These are phyloP conservation scores for Eidolon helvum DNA, from an alignment of 2,113 vertebrate genomes.

Conservation along the genomic window DNA sequence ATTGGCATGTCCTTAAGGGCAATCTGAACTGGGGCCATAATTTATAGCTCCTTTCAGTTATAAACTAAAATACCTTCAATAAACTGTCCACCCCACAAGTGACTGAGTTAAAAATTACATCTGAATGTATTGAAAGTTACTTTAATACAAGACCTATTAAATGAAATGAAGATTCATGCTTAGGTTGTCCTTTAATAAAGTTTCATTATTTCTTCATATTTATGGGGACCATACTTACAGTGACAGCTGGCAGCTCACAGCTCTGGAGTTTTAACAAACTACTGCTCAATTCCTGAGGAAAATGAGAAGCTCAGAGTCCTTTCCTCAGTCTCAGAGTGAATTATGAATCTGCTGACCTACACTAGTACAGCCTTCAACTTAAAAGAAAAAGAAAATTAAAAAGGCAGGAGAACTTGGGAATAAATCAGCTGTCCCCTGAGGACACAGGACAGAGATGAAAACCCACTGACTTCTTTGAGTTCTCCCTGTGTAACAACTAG, in stretches of 20 bases:
- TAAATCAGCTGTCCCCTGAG: constrained; percentile 63
- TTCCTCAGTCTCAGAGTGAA: constrained; percentile 31
- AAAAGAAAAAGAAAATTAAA: not conserved
- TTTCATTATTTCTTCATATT: constrained; percentile 53
- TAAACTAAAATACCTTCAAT: not conserved
- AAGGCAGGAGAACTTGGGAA: constrained; percentile 58
- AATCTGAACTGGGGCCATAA: not conserved
- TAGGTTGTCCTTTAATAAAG: constrained; percentile 40
- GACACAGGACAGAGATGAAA: constrained; percentile 60
- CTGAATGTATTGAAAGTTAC: constrained; percentile 21
- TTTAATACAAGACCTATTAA: not conserved
- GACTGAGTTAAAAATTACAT: constrained; percentile 22
- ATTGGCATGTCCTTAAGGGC: not conserved
- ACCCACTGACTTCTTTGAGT: constrained; percentile 52
- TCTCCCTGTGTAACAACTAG: constrained; percentile 16
- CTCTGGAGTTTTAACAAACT: constrained; percentile 60
- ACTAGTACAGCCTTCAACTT: constrained; percentile 38
- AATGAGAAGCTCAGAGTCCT: constrained; percentile 23
- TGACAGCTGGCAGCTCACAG: constrained; percentile 30
- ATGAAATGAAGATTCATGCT: constrained; percentile 35
- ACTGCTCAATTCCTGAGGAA: not conserved
- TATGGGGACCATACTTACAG: constrained; percentile 2
- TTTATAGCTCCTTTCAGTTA: not conserved
- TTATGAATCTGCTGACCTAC: constrained; percentile 63
- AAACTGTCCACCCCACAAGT: not conserved